A percentile compares a stretch with the other conserved stretches of the same genome.
These are phyloP conservation scores for Diarsia dahlii DNA, from an alignment of 2,888 invertebrate species.

Conservation along the genomic window DNA sequence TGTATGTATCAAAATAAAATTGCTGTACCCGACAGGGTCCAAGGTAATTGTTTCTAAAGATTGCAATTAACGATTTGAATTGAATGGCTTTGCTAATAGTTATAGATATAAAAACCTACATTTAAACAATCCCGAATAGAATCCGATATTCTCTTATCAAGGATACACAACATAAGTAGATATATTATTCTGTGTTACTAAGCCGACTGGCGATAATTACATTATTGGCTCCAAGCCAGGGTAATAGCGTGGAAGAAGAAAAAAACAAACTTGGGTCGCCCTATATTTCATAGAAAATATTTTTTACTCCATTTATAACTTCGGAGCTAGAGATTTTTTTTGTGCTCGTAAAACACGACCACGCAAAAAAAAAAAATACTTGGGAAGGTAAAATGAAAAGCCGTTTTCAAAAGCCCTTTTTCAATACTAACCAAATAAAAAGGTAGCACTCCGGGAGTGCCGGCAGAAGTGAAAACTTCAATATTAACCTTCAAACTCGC, in stretches of 20 bases:
- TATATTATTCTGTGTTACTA: conserved; percentile 35
- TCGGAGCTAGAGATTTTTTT: conserved; percentile 16
- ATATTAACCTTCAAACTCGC: too few relatives aligned
- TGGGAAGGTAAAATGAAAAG: background rate
- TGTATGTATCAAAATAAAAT: too few relatives aligned
- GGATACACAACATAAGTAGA: conserved; percentile 16
- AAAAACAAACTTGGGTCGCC: conserved; percentile 49
- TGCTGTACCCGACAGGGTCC: too few relatives aligned
- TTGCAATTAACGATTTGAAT: too few relatives aligned
- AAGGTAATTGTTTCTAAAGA: too few relatives aligned
- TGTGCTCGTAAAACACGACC: conserved; percentile 6
- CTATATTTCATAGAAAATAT: conserved; percentile 49
- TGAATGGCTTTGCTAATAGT: too few relatives aligned
- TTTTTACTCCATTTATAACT: conserved; percentile 43
- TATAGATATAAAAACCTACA: background rate
- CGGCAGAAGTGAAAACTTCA: too few relatives aligned
- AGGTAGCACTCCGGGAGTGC: too few relatives aligned
- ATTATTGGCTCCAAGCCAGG: conserved; percentile 61
- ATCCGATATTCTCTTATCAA: background rate
- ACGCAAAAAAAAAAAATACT: background rate
- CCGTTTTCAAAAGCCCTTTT: background rate
- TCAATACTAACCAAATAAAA: background rate
- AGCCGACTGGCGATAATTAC: conserved; percentile 57
- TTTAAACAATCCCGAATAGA: background rate
- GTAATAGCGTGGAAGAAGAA: conserved; percentile 45